Conservation (phyloP, 2,113 vertebrate genomes). For the Hippocampus zosterae region DNA sequence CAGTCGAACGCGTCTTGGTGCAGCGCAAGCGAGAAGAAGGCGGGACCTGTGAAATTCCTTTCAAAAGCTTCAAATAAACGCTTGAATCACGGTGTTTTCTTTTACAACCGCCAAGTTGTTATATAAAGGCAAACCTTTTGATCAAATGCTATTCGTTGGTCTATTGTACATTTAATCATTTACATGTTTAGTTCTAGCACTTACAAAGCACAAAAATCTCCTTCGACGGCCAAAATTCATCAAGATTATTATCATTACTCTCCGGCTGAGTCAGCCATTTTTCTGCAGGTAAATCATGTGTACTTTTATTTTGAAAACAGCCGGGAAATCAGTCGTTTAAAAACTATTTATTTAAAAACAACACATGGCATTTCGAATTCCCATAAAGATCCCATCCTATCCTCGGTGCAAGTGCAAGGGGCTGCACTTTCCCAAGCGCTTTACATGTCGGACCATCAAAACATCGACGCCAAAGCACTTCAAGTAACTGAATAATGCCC, state of each 20-base stretch:
- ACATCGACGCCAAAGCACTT: conserved; percentile 64
- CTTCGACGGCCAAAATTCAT: too few species aligned
- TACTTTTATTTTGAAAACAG: not conserved
- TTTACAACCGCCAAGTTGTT: too few species aligned
- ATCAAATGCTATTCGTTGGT: too few species aligned
- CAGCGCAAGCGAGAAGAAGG: not conserved
- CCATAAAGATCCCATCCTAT: conserved; percentile 14
- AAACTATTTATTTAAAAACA: conserved; percentile 58
- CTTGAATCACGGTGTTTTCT: too few species aligned
- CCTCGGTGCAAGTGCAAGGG: conserved; percentile 9
- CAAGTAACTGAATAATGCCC: conserved; percentile 65
- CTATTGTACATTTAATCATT: too few species aligned
- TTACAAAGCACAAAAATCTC: too few species aligned
- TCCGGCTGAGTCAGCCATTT: conserved; percentile 31
- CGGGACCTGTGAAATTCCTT: too few species aligned
- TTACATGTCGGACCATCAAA: conserved; percentile 38
- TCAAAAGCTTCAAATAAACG: too few species aligned
- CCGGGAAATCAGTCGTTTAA: conserved; percentile 9
- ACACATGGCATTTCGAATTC: conserved; percentile 4
- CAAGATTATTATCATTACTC: not conserved
- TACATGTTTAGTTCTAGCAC: too few species aligned
- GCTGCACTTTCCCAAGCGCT: conserved; percentile 18
- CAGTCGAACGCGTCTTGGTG: not conserved
- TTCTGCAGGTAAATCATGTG: not conserved
- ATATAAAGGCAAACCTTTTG: too few species aligned